A percentile compares a stretch with the other conserved stretches of the same genome.
Conservation (phyloP, 2,113 vertebrate genomes). For the Electrona antarctica region DNA sequence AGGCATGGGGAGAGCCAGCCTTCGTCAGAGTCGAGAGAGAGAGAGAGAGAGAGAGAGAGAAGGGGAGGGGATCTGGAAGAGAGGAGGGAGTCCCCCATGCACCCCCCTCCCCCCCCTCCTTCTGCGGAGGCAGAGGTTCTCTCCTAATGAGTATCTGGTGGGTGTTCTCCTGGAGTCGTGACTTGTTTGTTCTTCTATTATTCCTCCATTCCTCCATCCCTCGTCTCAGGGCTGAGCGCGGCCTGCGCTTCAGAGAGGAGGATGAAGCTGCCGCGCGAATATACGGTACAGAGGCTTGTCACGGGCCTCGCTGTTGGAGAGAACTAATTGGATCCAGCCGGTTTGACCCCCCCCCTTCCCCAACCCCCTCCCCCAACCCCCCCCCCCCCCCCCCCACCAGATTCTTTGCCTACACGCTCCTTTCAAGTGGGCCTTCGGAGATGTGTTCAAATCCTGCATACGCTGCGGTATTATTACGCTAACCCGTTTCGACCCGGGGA, state of each 20-base stretch:
- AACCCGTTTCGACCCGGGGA: no score
- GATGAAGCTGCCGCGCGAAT: constrained; percentile 42
- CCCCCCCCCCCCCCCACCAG: background rate
- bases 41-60: constrained; percentile 10
- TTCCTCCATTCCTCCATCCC: constrained; percentile 32
- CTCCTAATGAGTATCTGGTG: constrained; percentile 75
- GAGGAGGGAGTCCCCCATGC: constrained; percentile 1
- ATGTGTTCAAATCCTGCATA: constrained; percentile 54
- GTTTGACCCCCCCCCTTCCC: constrained; percentile 59
- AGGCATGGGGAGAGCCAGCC: constrained; percentile 16
- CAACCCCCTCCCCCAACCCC: background rate
- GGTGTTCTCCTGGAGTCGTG: constrained; percentile 75
- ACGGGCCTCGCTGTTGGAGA: constrained; percentile 46
- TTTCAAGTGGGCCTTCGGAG: constrained; percentile 38
- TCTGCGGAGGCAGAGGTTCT: constrained; percentile 46
- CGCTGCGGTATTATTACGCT: constrained; percentile 9
- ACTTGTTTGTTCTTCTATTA: constrained; percentile 77
- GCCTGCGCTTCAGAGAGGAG: constrained; percentile 36
- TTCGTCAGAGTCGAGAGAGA: constrained; percentile 23
- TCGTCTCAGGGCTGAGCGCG: no score
- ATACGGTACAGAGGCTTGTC: constrained; percentile 48
- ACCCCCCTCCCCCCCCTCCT: background rate
- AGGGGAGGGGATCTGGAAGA: background rate
- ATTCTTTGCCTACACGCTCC: constrained; percentile 44
- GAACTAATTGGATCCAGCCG: constrained; percentile 72